Evolutionary conservation across 2,888 invertebrate genomes (phyloP), one percentile per base, ranked within the genome.

Genomic region (Acrobasis suavella): DNA sequence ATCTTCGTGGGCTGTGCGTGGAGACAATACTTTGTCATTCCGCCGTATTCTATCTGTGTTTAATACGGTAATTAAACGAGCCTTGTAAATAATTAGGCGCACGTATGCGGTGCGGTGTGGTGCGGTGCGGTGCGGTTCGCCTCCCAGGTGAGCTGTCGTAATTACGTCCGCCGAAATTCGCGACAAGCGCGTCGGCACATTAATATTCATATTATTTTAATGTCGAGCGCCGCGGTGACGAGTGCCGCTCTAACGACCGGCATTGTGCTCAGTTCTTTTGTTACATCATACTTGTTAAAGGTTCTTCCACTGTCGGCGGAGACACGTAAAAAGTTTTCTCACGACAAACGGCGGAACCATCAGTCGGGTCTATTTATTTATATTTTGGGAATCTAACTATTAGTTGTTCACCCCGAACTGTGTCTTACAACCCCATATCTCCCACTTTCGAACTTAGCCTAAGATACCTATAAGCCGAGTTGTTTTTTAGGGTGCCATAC

Each of bases 201-300:
- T 38, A 56, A 46, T 46, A 46, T 46, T 14, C n/a, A 46, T 46
- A 46, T 46, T 46, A 46, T 46, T n/a, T 46, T 46, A 46, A 46
- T 46, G 46, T 7, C 46, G n/a, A n/a, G 42, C 46, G 14, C 6
- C 46, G 46, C 46, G 46, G 46, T 46, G 46, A 46, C n/a, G 46
- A 46, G 46, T 32, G 32, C 7, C 46, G 46, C 46, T 46, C 14
- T 46, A n/a, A 14, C 12, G 46, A 46, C 2, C 46, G 6, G 14
- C 46, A 10, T 46, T 46, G 14, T 46, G 12, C 14, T 46, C 14
- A 10, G 3, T 10, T 42, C 42, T 42, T 2, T 39, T 42, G 42
- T 42, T n/a, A 46, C n/a, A 32, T 32, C 8, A 5, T 3, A 22
- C 2, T 5, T 22, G 22, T 22, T 22, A 32, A 22, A 22, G 22